These are phyloP conservation scores for Orthonyx spaldingii DNA, from an alignment of 2,113 vertebrate species.

Conservation along the genomic window DNA sequence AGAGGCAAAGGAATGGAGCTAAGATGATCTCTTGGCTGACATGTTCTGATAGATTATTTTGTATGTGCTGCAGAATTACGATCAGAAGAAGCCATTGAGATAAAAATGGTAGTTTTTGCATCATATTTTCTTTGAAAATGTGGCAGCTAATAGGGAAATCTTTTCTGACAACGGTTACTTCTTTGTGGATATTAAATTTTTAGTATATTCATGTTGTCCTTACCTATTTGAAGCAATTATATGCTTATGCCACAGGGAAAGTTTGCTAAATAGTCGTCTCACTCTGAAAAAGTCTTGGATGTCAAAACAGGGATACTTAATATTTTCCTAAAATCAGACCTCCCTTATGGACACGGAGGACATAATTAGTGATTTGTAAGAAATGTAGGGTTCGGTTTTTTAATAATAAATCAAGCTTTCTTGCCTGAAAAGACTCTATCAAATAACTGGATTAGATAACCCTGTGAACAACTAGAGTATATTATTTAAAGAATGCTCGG, in stretches of 20 bases:
- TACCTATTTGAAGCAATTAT: background rate
- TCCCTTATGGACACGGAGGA: background rate
- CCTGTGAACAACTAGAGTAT: background rate
- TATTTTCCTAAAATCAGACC: background rate
- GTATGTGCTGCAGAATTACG: background rate
- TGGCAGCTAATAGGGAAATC: background rate
- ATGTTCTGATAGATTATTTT: background rate
- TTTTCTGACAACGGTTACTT: background rate
- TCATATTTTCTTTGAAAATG: background rate
- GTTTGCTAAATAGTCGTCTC: background rate
- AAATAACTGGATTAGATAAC: background rate
- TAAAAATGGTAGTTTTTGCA: background rate
- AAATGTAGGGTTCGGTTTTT: background rate
- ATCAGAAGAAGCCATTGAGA: background rate
- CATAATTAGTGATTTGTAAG: background rate
- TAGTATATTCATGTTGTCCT: background rate
- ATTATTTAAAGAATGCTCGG: background rate
- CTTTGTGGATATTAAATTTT: background rate
- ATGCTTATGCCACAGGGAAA: background rate
- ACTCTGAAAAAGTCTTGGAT: background rate
- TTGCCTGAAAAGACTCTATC: background rate
- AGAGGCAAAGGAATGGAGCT: background rate
- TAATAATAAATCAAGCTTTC: background rate
- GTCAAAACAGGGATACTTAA: background rate
- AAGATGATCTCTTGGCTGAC: background rate